Conservation (phyloP, 2,888 invertebrate genomes). For the Thera obeliscata region DNA sequence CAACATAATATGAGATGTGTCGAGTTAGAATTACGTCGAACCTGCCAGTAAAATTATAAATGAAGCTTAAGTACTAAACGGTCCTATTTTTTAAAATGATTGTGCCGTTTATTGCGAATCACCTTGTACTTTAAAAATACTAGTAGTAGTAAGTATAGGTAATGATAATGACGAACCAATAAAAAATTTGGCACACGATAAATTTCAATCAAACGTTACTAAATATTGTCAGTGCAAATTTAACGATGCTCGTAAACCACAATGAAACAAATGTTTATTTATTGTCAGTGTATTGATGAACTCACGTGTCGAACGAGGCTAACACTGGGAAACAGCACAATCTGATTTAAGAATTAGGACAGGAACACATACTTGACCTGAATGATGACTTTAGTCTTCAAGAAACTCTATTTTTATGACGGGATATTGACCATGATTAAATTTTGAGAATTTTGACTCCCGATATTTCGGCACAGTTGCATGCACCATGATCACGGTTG, state of each 20-base stretch:
- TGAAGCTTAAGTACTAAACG: too few relatives aligned
- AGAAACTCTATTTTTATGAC: too few relatives aligned
- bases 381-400: not conserved
- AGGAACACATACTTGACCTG: not conserved
- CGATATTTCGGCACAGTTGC: too few relatives aligned
- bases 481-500: too few relatives aligned
- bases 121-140: slow-evolving; percentile 42
- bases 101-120: too few relatives aligned
- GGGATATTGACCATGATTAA: too few relatives aligned
- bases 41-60: too few relatives aligned
- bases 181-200: slow-evolving; percentile 56
- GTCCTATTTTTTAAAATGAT: too few relatives aligned
- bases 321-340: slow-evolving; percentile 21
- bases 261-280: slow-evolving; percentile 47
- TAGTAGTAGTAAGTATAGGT: slow-evolving; percentile 1
- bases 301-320: slow-evolving; percentile 31
- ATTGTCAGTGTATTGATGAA: slow-evolving; percentile 27
- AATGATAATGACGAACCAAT: slow-evolving; percentile 43
- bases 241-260: slow-evolving; percentile 48
- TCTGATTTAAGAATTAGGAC: slow-evolving; percentile 11
- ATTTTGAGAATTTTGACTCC: too few relatives aligned
- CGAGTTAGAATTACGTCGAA: too few relatives aligned
- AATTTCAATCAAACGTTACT: slow-evolving; percentile 61
- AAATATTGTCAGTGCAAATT: slow-evolving; percentile 57
- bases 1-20: too few relatives aligned